A percentile compares a stretch with the other conserved stretches of the same genome.
Evolutionary conservation across 2,797 vertebrate genomes (phyloP).

Genomic region (Leptodactylus fallax): DNA sequence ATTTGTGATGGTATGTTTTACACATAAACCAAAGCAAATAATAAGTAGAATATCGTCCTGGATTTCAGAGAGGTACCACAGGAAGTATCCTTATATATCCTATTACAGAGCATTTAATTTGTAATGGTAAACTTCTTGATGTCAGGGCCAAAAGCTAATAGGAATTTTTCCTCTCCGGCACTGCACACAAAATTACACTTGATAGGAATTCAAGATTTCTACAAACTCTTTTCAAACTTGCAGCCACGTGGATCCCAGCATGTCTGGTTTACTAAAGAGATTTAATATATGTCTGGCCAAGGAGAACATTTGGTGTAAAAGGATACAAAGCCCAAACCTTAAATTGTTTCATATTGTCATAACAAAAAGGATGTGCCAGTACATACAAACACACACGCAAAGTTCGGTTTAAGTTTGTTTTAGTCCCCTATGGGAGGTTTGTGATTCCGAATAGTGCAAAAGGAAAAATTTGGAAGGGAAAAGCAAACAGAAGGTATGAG

Average conservation of each 20-base stretch:
- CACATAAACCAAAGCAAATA: slow-evolving; percentile 54
- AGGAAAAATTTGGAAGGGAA: slow-evolving; percentile 7
- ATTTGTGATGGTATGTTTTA: slow-evolving; percentile 46
- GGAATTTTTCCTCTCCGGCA: slow-evolving; percentile 61
- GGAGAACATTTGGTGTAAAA: slow-evolving; percentile 58
- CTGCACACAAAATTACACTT: slow-evolving; percentile 62
- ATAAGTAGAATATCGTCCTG: slow-evolving; percentile 44
- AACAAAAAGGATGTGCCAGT: slow-evolving; percentile 48
- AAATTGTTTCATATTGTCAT: slow-evolving; percentile 59
- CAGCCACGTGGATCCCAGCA: slow-evolving; percentile 62
- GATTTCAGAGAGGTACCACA: slow-evolving; percentile 58
- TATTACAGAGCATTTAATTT: slow-evolving; percentile 62
- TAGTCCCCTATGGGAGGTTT: slow-evolving; percentile 33
- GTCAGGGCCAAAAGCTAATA: slow-evolving; percentile 62
- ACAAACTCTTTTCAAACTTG: slow-evolving; percentile 56
- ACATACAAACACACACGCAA: slow-evolving; percentile 50
- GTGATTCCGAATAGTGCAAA: slow-evolving; percentile 1
- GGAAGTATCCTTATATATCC: slow-evolving; percentile 60
- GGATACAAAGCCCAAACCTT: slow-evolving; percentile 56
- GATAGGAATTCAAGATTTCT: slow-evolving; percentile 64
- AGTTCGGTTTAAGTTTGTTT: slow-evolving; percentile 41
- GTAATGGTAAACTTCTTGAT: slow-evolving; percentile 63
- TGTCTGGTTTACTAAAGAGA: slow-evolving; percentile 58
- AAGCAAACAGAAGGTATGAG: neutral
- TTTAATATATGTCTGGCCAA: slow-evolving; percentile 61